Conservation (phyloP, 2,113 vertebrate species). For the Takifugu bimaculatus region DNA sequence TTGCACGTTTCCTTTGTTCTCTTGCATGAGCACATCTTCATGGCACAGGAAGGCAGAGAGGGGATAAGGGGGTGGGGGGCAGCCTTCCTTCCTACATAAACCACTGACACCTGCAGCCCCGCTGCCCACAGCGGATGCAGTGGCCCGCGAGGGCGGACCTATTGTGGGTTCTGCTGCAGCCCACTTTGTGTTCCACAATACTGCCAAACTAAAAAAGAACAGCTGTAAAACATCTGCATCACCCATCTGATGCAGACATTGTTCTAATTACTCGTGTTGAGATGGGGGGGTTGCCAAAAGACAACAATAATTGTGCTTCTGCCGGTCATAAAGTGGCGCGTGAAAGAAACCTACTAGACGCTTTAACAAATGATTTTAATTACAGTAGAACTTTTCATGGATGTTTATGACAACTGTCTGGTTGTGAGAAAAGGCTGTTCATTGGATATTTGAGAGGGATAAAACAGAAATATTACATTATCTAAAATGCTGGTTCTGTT, state of each 20-base stretch:
- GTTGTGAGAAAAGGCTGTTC: neutral
- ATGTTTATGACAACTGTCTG: neutral
- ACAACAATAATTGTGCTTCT: no score
- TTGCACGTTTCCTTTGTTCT: slow-evolving; percentile 56
- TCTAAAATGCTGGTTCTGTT: slow-evolving; percentile 1
- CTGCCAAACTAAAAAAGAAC: neutral
- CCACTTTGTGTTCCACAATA: neutral
- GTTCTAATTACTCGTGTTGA: no score
- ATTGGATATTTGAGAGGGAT: neutral
- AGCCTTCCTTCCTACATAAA: slow-evolving; percentile 21
- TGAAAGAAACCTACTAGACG: no score
- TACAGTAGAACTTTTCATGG: no score
- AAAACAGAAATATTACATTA: neutral
- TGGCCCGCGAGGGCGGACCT: neutral
- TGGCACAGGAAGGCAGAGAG: slow-evolving; percentile 28
- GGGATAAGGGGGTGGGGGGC: slow-evolving; percentile 23
- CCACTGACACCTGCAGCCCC: slow-evolving; percentile 16
- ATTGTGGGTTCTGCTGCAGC: no score
- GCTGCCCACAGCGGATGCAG: slow-evolving; percentile 14
- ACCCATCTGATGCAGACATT: no score
- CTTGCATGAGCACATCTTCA: slow-evolving; percentile 37
- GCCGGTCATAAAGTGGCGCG: no score
- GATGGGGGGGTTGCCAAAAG: no score
- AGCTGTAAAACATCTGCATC: no score
- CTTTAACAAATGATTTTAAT: no score